phyloP scores from a whole-genome alignment of 1,140 invertebrate species.

The Tetramorium parvispinum region DNA sequence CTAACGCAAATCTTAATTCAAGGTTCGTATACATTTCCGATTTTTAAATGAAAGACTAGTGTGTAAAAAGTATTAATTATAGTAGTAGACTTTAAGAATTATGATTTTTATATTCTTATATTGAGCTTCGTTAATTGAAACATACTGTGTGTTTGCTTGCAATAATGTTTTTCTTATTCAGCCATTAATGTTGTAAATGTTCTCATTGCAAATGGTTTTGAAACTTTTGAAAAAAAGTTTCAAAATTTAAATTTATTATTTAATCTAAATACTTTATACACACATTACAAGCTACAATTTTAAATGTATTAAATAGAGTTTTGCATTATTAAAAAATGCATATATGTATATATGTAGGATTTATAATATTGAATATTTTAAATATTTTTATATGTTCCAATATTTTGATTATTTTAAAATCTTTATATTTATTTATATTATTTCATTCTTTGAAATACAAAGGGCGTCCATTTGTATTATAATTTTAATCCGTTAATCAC shows the following conservation, averaged over 20 bases:
- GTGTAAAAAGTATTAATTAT: neutral
- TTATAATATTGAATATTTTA: too few relatives aligned
- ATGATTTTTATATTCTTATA: neutral
- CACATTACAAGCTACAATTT: neutral
- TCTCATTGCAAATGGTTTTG: neutral
- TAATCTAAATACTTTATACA: neutral
- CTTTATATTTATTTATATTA: neutral
- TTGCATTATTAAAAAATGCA: neutral
- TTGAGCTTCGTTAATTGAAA: neutral
- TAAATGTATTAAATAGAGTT: neutral
- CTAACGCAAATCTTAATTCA: slow-evolving; percentile 40
- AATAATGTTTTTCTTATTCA: neutral
- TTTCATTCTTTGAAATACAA: neutral
- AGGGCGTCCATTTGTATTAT: neutral
- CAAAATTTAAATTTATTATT: neutral
- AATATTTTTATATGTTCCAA: neutral
- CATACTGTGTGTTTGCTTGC: neutral
- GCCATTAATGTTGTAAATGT: neutral
- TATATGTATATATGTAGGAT: too few relatives aligned
- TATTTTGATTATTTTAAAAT: neutral
- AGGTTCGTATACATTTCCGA: slow-evolving; percentile 55
- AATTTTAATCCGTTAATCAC: neutral
- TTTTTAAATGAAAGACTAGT: neutral
- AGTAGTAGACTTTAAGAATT: neutral
- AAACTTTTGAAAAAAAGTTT: neutral